Evolutionary conservation across 2,888 invertebrate genomes (phyloP).

Genomic region (Cotesia congregata): DNA sequence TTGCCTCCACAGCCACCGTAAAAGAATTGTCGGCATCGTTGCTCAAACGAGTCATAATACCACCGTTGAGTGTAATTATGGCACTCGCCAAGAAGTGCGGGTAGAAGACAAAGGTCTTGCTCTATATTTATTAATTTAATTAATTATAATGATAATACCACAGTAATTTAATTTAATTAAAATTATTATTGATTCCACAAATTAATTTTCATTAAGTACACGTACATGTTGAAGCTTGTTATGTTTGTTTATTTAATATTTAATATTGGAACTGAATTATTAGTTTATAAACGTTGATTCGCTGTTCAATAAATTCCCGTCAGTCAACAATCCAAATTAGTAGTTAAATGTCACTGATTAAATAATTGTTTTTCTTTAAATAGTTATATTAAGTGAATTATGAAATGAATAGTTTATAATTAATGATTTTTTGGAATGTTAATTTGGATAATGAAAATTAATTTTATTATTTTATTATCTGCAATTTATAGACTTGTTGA

Average conservation of each 20-base stretch:
- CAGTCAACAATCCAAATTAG: neutral
- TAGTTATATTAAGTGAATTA: neutral
- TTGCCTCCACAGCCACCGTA: slow-evolving; percentile 96
- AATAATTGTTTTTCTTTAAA: neutral
- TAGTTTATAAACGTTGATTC: neutral
- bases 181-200: neutral
- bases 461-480: neutral
- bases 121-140: slow-evolving; percentile 65
- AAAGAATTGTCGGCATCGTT: slow-evolving; percentile 84
- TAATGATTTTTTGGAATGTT: neutral
- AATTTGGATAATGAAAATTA: neutral
- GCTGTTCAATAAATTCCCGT: neutral
- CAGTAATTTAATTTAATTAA: neutral
- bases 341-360: neutral
- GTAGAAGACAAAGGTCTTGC: slow-evolving; percentile 81
- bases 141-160: neutral
- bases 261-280: neutral
- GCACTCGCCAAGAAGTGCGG: slow-evolving; percentile 84
- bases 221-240: neutral
- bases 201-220: neutral
- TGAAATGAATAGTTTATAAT: neutral
- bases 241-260: neutral
- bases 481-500: neutral
- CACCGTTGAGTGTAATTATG: slow-evolving; percentile 82
- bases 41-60: slow-evolving; percentile 85